Base-by-base conservation (phyloP, 1,140 invertebrate genomes). In the Sesamia nonagrioides region DNA sequence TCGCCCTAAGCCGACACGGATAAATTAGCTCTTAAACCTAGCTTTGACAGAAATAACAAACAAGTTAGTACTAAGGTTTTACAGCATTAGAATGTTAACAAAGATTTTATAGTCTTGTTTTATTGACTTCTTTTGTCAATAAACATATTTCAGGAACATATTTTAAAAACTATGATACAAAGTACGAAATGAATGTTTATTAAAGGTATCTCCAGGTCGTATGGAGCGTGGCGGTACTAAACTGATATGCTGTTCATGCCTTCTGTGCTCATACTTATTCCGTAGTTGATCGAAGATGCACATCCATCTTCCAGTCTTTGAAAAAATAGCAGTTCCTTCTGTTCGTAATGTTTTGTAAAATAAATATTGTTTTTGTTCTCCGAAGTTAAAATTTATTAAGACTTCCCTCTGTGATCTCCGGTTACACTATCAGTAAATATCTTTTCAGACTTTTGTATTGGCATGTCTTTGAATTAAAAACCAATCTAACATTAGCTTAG, bases 21-120 rank as follows among this genome's bases (percentile, higher is more conserved):
- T 27, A 50, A 69, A 69, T 45, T 69, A 69, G 66, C 18, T 33
- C 42, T 45, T 69, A 69, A 69, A 48, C 66, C 21, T 69, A 37
- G 40, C 63, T 68, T 33, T 50, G 18, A 68, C 42, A 48, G 40
- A 68, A 48, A 68, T 68, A 48, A 68, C 21, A 48, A 45, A 50
- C 21, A 48, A 33, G 1, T 69, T 33, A 9, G 18, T 48, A 9
- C 40, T 48, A 15, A 27, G 15, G 17, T 50, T n/a, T 69, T 68
- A 21, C 40, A 27, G 27, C 37, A 13, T 45, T 9, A 18, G 9
- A 68, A 48, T 48, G 63, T 15, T n/a, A 13, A 17, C 6, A 6
- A 33, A n/a, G 5, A 33, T 48, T n/a, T 61, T 61, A 27, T 58
- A 58, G 27, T 58, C 21, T 15, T 27, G 17, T 4, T 15, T 54